A percentile compares a stretch with the other conserved stretches of the same genome.
These are phyloP conservation scores for Thripadectes ignobilis DNA, from an alignment of 2,797 vertebrate species.

Conservation along the genomic window DNA sequence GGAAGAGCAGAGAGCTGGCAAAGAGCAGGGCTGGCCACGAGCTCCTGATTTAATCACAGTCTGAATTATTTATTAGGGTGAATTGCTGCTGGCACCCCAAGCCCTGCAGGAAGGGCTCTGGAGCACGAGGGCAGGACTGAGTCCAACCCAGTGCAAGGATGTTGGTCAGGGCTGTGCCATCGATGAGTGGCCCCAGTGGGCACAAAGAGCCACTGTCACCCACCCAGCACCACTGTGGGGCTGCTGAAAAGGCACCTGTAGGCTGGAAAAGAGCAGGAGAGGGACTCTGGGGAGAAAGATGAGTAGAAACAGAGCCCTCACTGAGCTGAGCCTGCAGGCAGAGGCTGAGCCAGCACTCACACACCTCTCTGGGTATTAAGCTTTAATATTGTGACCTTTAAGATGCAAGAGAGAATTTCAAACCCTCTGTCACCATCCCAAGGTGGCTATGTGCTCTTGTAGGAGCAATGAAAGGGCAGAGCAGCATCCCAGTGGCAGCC, in stretches of 20 bases:
- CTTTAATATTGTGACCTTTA: neutral
- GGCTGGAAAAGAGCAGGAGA: neutral
- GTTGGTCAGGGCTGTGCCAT: neutral
- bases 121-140: accelerated
- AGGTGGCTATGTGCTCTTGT: neutral
- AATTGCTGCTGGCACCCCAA: accelerated
- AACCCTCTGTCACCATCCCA: neutral
- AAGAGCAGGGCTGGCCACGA: neutral
- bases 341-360: neutral
- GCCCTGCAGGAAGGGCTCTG: neutral
- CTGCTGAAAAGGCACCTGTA: neutral
- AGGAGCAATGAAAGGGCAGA: neutral
- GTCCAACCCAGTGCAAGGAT: accelerated
- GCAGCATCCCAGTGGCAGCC: neutral
- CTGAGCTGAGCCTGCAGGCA: neutral
- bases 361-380: neutral
- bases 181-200: accelerated
- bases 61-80: neutral
- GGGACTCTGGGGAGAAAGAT: neutral
- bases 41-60: neutral
- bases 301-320: neutral
- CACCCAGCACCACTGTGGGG: neutral
- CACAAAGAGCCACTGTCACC: neutral
- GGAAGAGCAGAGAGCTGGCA: neutral
- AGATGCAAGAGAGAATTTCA: neutral